Percentiles rank a stretch among this genome's conserved stretches.
Conservation (phyloP, 2,888 invertebrate species). For the Pyrrhia umbra region DNA sequence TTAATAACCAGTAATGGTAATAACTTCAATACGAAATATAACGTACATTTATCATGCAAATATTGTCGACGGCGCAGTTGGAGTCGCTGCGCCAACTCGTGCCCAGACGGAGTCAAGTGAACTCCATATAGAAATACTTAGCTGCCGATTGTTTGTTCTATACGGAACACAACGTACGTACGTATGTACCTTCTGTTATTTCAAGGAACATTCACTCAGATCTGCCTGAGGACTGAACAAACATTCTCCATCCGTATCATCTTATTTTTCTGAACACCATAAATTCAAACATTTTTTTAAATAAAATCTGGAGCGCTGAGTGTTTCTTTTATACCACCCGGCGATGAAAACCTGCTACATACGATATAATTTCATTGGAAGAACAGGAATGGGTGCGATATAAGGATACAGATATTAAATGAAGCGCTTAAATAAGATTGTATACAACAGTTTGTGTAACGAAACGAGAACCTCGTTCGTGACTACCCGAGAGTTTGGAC, state of each 20-base stretch:
- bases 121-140: slow-evolving; percentile 43
- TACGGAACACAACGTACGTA: slow-evolving; percentile 23
- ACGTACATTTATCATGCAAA: slow-evolving; percentile 59
- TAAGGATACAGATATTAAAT: slow-evolving; percentile 52
- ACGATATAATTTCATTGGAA: slow-evolving; percentile 40
- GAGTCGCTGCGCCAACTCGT: slow-evolving; percentile 45
- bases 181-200: slow-evolving; percentile 22
- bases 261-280: slow-evolving; percentile 41
- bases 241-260: slow-evolving; percentile 26
- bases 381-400: slow-evolving; percentile 40
- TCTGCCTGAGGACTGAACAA: slow-evolving; percentile 30
- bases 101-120: slow-evolving; percentile 46
- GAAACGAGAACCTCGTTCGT: slow-evolving; percentile 67
- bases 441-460: slow-evolving; percentile 67
- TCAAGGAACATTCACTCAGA: slow-evolving; percentile 33
- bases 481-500: slow-evolving; percentile 62
- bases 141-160: slow-evolving; percentile 47
- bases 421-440: slow-evolving; percentile 69
- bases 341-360: slow-evolving; percentile 23
- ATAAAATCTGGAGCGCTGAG: slow-evolving; percentile 6
- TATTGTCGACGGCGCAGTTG: slow-evolving; percentile 43
- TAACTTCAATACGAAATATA: slow-evolving; percentile 55
- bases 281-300: slow-evolving; percentile 11
- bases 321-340: slow-evolving; percentile 17
- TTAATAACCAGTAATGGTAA: slow-evolving; percentile 52